These are phyloP conservation scores for Varroa destructor DNA, from an alignment of 1,140 invertebrate genomes.

Conservation along the genomic window DNA sequence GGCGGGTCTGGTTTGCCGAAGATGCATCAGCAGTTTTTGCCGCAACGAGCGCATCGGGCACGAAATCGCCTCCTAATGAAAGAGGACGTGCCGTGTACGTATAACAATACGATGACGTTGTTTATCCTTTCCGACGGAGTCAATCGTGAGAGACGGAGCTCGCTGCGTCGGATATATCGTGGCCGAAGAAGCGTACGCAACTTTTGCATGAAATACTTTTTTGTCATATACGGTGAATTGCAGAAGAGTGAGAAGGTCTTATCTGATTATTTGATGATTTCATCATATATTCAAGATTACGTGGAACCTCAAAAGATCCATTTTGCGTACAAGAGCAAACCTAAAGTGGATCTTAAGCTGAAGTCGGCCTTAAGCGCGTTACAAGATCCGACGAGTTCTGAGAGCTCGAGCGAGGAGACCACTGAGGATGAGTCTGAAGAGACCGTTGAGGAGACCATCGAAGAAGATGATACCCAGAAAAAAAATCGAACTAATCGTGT, in stretches of 20 bases:
- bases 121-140: slow-evolving; percentile 2
- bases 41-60: slow-evolving; percentile 1
- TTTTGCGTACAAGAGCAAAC: slow-evolving; percentile 25
- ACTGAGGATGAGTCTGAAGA: slow-evolving; percentile 8
- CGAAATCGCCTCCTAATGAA: slow-evolving; percentile 7
- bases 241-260: not conserved
- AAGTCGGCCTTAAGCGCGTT: slow-evolving; percentile 1
- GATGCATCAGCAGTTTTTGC: slow-evolving; percentile 2
- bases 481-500: not conserved
- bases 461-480: slow-evolving; percentile 6
- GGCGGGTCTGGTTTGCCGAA: slow-evolving; percentile 8
- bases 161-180: not conserved
- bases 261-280: slow-evolving; percentile 14
- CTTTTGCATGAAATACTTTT: slow-evolving; percentile 19
- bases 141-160: not conserved
- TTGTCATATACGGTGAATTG: slow-evolving; percentile 18
- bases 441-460: slow-evolving; percentile 19
- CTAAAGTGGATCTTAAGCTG: slow-evolving; percentile 14
- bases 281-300: slow-evolving; percentile 9
- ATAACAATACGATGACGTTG: slow-evolving; percentile 23
- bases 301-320: slow-evolving; percentile 18
- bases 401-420: slow-evolving; percentile 22
- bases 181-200: not conserved
- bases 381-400: slow-evolving; percentile 14
- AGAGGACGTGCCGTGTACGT: slow-evolving; percentile 1